Evolutionary conservation across 2,797 vertebrate species (phyloP).

Genomic region (Sebastiscus albofasciatus): DNA sequence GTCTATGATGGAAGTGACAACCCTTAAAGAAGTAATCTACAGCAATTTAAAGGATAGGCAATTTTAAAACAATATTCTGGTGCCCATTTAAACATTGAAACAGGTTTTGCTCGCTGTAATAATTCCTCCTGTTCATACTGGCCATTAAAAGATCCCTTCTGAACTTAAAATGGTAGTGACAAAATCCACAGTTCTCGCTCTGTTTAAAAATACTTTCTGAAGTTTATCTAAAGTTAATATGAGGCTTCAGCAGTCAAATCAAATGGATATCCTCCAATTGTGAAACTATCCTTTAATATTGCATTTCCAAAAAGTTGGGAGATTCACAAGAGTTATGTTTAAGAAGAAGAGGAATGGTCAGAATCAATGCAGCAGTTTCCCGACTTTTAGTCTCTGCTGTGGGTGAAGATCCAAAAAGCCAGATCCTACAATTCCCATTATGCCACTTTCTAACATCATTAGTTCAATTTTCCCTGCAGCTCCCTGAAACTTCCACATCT

Average conservation of each 20-base stretch:
- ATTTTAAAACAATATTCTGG: neutral
- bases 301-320: neutral
- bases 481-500: constrained; percentile 1
- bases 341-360: neutral
- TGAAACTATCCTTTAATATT: neutral
- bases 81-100: neutral
- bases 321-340: neutral
- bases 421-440: neutral
- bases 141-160: neutral
- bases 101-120: neutral
- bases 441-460: constrained; percentile 1
- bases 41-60: neutral
- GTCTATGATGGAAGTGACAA: neutral
- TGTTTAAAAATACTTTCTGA: neutral
- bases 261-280: neutral
- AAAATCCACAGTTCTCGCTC: neutral
- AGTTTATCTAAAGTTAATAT: neutral
- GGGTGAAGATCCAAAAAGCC: neutral
- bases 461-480: neutral
- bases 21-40: neutral
- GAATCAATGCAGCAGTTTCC: neutral
- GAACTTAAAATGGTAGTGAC: too few relatives aligned
- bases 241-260: neutral
- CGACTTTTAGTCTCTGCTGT: neutral
- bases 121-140: neutral